A percentile compares a stretch with the other conserved stretches of the same genome.
Conservation (phyloP, 2,888 invertebrate species). For the Lottia gigantea region DNA sequence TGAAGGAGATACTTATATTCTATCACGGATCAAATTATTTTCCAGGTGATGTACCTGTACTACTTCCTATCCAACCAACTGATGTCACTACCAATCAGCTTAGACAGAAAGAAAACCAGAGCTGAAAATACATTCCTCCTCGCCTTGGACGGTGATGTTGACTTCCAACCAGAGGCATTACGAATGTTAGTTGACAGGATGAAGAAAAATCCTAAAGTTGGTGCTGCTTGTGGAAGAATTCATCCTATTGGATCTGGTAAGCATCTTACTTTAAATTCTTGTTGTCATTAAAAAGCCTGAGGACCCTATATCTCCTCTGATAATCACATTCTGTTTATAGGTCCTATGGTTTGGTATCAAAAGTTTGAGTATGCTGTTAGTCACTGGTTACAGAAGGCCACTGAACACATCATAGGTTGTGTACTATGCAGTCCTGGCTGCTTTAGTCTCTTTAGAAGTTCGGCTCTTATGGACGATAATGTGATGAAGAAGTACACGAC, state of each 20-base stretch:
- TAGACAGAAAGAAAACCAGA: conserved; percentile 88
- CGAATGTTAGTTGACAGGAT: conserved; percentile 94
- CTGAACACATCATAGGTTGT: conserved; percentile 99
- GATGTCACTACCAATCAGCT: conserved; percentile 74
- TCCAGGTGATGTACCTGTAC: conserved; percentile 99
- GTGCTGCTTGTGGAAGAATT: conserved; percentile 98
- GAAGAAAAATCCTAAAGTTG: conserved; percentile 96
- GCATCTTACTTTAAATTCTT: background rate
- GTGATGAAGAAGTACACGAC: conserved; percentile 96
- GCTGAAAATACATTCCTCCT: conserved; percentile 95
- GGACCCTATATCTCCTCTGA: background rate
- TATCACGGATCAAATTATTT: too few relatives aligned
- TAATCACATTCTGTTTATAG: conserved; percentile 65
- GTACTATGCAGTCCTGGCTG: conserved; percentile 99
- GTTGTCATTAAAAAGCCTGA: background rate
- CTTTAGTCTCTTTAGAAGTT: conserved; percentile 96
- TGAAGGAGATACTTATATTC: too few relatives aligned
- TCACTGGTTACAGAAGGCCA: conserved; percentile 99
- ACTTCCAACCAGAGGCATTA: conserved; percentile 90
- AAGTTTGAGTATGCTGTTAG: conserved; percentile 99
- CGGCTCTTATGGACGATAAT: conserved; percentile 98
- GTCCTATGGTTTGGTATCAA: conserved; percentile 99
- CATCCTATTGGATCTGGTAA: conserved; percentile 91
- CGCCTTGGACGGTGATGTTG: conserved; percentile 96
- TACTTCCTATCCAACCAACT: conserved; percentile 94